Evolutionary conservation across 2,888 invertebrate species (phyloP), one percentile per base, ranked within the genome.

Genomic region (Agriopis marginaria): DNA sequence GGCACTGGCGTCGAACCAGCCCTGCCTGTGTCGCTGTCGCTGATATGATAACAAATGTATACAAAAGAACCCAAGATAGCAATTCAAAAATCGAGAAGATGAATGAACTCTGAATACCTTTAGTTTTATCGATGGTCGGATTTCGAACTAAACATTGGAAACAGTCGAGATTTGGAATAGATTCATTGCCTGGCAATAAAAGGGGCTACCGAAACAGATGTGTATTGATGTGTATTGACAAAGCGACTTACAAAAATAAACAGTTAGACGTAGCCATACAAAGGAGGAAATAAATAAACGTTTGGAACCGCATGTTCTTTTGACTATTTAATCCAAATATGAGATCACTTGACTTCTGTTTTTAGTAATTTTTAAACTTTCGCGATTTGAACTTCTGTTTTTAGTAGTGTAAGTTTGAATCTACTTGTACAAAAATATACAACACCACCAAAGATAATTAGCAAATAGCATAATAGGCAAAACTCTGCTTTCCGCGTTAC

Each of bases 1-100:
- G 60, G 64, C 59, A 83, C 83, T 88, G 82, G 83, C 89, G 89
- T 87, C 90, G 88, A 89, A 90, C 86, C 80, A 86, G 82, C 88
- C 86, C 86, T 86, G 86, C 86, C 86, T 86, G 83, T 90, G 87
- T 87, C 87, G 88, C 87, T 84, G 85, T 78, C 82, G 86, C 84
- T 89, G 88, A 89, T 88, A 91, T 92, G 93, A 93, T 93, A 93
- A 93, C 91, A 82, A 89, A 89, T 85, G 89, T 91, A 89, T 85
- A 92, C 90, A 89, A 89, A 86, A 23, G 17, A 23, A 83, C 80
- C 78, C 78, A 82, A 75, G 82, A 84, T 85, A 86, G 79, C 81
- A 81, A 68, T 79, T 54, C 32, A 59, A 63, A 69, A 78, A 77
- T 77, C 76, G 68, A 75, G 70, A 79, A 82, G 81, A 84, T 81